Percentiles rank a stretch among this genome's conserved stretches.
Evolutionary conservation across 1,140 invertebrate species (phyloP).

Genomic region (Hylaeus volcanicus): DNA sequence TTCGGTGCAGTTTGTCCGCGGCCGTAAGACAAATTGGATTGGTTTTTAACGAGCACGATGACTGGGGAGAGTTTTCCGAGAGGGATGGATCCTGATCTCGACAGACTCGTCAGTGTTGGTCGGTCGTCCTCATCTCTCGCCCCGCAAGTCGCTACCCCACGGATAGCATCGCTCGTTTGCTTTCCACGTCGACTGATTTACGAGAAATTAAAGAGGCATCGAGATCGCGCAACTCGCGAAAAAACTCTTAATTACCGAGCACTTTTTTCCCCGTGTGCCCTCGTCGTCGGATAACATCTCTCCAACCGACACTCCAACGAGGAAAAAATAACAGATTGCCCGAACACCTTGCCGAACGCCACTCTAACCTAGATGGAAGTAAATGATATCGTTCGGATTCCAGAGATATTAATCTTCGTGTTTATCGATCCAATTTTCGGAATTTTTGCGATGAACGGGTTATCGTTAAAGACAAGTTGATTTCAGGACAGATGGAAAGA

Average conservation of each 20-base stretch:
- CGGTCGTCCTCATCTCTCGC: neutral
- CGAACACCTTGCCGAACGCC: neutral
- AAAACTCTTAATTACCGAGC: slow-evolving; percentile 19
- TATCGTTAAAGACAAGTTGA: too few species aligned
- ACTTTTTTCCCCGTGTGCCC: slow-evolving; percentile 15
- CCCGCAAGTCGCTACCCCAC: neutral
- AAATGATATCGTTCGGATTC: too few species aligned
- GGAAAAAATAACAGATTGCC: slow-evolving; percentile 1
- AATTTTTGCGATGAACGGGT: too few species aligned
- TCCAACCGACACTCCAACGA: slow-evolving; percentile 24
- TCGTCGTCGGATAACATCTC: slow-evolving; percentile 25
- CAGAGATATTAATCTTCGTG: too few species aligned
- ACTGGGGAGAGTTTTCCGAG: slow-evolving; percentile 20
- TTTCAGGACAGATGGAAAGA: neutral
- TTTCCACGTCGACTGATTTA: slow-evolving; percentile 20
- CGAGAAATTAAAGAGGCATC: slow-evolving; percentile 52
- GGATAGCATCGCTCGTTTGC: slow-evolving; percentile 31
- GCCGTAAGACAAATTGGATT: slow-evolving; percentile 59
- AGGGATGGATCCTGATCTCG: neutral
- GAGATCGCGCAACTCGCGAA: neutral
- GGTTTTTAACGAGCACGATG: slow-evolving; percentile 61
- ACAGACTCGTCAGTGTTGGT: neutral
- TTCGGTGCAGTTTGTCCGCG: slow-evolving; percentile 21
- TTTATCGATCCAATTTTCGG: too few species aligned
- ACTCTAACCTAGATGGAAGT: neutral